phyloP scores from a whole-genome alignment of 2,888 invertebrate species.

The Anthophora plumipes region DNA sequence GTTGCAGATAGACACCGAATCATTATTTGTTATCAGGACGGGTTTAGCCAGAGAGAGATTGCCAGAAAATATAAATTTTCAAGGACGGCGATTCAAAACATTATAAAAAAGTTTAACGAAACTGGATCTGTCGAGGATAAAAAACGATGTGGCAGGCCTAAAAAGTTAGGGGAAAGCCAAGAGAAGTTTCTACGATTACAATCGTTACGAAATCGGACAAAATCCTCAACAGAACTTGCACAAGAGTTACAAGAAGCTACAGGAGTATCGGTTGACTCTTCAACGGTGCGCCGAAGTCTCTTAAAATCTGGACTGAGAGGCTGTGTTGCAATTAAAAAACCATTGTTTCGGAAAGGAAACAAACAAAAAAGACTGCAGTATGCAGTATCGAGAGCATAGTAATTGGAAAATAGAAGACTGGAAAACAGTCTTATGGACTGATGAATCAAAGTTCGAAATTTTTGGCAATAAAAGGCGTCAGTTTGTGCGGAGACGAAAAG shows the following conservation, averaged over 20 bases:
- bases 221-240: too few species aligned
- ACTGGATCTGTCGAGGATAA: background rate
- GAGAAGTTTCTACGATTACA: too few species aligned
- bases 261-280: too few species aligned
- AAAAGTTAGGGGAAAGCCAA: background rate
- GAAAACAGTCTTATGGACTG: background rate
- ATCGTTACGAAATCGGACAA: background rate
- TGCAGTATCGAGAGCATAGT: background rate
- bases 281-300: too few species aligned
- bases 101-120: background rate
- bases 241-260: too few species aligned
- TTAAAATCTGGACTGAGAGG: too few species aligned
- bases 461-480: background rate
- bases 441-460: background rate
- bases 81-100: background rate
- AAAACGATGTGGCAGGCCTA: constrained; percentile 1
- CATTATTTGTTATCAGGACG: background rate
- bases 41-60: background rate
- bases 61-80: constrained; percentile 7
- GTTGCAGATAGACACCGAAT: background rate
- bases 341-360: too few species aligned
- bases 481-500: background rate
- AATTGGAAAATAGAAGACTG: background rate
- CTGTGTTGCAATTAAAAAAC: too few species aligned
- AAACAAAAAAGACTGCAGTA: too few species aligned